These are phyloP conservation scores for Leptinotarsa tumamoca DNA, from an alignment of 2,888 invertebrate species.

Conservation along the genomic window DNA sequence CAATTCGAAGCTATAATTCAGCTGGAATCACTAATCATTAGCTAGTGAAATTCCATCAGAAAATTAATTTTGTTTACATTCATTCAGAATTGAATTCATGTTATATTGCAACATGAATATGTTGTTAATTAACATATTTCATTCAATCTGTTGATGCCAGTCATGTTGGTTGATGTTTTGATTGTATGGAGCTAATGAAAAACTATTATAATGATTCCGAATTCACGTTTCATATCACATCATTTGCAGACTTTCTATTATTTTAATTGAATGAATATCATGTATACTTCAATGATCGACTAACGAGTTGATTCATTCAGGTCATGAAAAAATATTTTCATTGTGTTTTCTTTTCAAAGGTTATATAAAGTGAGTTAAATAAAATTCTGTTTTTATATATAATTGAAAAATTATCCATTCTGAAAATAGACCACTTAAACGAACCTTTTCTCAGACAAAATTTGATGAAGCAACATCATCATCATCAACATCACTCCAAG, in stretches of 20 bases:
- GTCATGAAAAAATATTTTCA: too few species aligned
- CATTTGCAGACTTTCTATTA: conserved; percentile 1
- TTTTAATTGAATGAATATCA: not conserved
- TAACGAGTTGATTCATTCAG: too few species aligned
- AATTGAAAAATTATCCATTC: too few species aligned
- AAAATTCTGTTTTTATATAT: too few species aligned
- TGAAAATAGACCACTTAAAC: too few species aligned
- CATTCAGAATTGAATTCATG: not conserved
- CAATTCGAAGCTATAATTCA: conserved; percentile 7
- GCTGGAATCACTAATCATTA: not conserved
- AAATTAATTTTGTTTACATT: not conserved
- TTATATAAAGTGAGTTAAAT: too few species aligned
- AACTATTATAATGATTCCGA: not conserved
- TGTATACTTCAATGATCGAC: too few species aligned
- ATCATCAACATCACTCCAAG: too few species aligned
- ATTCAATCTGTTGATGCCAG: conserved; percentile 12
- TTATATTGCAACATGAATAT: conserved; percentile 9
- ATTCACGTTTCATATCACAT: too few species aligned
- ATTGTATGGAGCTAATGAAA: not conserved
- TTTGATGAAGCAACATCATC: too few species aligned
- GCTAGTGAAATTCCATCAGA: not conserved
- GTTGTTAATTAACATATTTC: conserved; percentile 13
- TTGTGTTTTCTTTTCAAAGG: too few species aligned
- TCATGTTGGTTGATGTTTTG: not conserved
- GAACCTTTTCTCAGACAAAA: too few species aligned